phyloP scores from a whole-genome alignment of 2,888 invertebrate genomes.

The Petrolisthes cinctipes region DNA sequence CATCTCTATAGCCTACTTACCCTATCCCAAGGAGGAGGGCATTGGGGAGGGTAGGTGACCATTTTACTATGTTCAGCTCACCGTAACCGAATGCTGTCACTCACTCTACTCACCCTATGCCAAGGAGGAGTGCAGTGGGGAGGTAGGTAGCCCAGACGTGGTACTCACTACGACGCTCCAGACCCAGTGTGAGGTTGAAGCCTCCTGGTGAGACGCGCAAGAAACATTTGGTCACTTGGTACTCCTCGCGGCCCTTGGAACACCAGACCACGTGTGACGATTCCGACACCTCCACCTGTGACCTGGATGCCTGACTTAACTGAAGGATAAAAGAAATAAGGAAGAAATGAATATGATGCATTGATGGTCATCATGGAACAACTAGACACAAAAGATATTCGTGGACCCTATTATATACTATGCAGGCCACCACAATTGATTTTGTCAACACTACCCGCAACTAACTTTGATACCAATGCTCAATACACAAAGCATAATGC shows the following conservation, averaged over 20 bases:
- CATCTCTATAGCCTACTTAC: too few relatives aligned
- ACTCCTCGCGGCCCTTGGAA: slow-evolving; percentile 26
- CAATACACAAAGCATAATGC: too few relatives aligned
- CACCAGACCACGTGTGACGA: neutral
- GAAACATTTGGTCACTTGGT: neutral
- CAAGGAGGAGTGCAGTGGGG: slow-evolving; percentile 23
- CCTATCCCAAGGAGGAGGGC: too few relatives aligned
- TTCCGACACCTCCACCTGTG: neutral
- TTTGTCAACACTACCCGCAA: too few relatives aligned
- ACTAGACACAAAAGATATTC: too few relatives aligned
- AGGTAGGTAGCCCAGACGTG: slow-evolving; percentile 28
- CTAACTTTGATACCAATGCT: too few relatives aligned
- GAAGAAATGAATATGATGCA: too few relatives aligned
- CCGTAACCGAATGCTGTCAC: neutral
- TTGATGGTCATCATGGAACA: too few relatives aligned
- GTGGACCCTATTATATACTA: too few relatives aligned
- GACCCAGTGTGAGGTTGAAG: slow-evolving; percentile 16
- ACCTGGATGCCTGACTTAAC: slow-evolving; percentile 3
- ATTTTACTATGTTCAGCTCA: too few relatives aligned
- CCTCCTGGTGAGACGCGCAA: neutral
- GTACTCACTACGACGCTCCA: slow-evolving; percentile 29
- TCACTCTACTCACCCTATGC: slow-evolving; percentile 18
- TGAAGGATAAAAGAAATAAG: neutral
- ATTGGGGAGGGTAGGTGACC: too few relatives aligned
- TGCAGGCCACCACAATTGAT: too few relatives aligned